Evolutionary conservation across 2,888 invertebrate genomes (phyloP).

Genomic region (Chymomyza amoena): DNA sequence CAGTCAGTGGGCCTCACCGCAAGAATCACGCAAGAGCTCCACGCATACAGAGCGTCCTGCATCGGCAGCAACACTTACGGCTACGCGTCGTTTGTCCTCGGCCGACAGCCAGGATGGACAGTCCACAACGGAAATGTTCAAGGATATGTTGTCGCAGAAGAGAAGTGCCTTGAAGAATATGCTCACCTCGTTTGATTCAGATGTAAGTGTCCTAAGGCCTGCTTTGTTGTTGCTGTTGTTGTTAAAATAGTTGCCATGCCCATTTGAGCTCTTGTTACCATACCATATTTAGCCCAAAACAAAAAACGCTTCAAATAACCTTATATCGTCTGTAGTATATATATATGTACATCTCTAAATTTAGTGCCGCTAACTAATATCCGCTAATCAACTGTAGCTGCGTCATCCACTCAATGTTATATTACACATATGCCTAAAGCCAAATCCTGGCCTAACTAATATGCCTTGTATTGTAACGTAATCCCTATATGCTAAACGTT

Average conservation of each 20-base stretch:
- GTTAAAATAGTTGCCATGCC: neutral
- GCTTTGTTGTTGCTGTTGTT: conserved; percentile 46
- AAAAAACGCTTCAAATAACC: neutral
- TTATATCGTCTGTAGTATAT: neutral
- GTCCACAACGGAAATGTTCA: conserved; percentile 94
- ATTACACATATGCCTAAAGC: neutral
- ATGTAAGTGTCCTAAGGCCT: conserved; percentile 84
- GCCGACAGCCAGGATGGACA: conserved; percentile 84
- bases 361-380: conserved; percentile 37
- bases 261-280: neutral
- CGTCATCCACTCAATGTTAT: neutral
- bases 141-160: conserved; percentile 95
- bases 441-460: neutral
- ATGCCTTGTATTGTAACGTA: conserved; percentile 5
- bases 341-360: conserved; percentile 26
- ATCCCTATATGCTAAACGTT: neutral
- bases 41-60: conserved; percentile 70
- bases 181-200: conserved; percentile 93
- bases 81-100: conserved; percentile 82
- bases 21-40: conserved; percentile 80
- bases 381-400: neutral
- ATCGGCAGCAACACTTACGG: conserved; percentile 32
- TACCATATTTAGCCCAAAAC: neutral
- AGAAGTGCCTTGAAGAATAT: conserved; percentile 91
- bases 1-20: conserved; percentile 82